A percentile compares a stretch with the other conserved stretches of the same genome.
These are phyloP conservation scores for Euspilapteryx auroguttella DNA, from an alignment of 2,888 invertebrate genomes.

Conservation along the genomic window DNA sequence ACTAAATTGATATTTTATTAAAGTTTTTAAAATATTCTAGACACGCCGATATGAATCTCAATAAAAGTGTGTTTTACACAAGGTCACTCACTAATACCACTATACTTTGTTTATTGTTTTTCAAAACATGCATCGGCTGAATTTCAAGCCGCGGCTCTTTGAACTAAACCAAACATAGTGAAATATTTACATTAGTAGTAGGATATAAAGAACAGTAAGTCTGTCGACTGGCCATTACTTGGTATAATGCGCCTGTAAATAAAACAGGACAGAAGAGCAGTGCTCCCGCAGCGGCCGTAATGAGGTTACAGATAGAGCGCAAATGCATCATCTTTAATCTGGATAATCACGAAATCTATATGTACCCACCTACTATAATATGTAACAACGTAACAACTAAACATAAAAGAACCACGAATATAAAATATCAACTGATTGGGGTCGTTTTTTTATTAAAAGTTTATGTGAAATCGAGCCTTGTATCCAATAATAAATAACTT, in stretches of 20 bases:
- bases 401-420: too few species aligned
- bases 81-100: conserved; percentile 18
- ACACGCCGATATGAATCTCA: too few species aligned
- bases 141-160: conserved; percentile 30
- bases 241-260: conserved; percentile 23
- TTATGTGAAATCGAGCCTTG: too few species aligned
- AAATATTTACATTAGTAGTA: conserved; percentile 38
- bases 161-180: conserved; percentile 31
- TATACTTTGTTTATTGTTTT: conserved; percentile 28
- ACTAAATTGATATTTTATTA: too few species aligned
- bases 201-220: conserved; percentile 34
- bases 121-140: conserved; percentile 23
- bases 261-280: conserved; percentile 29
- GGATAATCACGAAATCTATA: too few species aligned
- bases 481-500: too few species aligned
- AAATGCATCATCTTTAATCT: too few species aligned
- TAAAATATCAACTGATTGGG: too few species aligned
- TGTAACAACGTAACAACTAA: too few species aligned
- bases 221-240: conserved; percentile 41
- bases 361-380: too few species aligned
- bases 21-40: too few species aligned
- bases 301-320: background rate
- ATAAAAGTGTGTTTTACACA: conserved; percentile 17
- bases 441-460: too few species aligned
- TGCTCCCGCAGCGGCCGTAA: background rate